Percentiles rank a stretch among this genome's conserved stretches.
Conservation (phyloP, 2,797 vertebrate species). For the Erpetoichthys calabaricus region DNA sequence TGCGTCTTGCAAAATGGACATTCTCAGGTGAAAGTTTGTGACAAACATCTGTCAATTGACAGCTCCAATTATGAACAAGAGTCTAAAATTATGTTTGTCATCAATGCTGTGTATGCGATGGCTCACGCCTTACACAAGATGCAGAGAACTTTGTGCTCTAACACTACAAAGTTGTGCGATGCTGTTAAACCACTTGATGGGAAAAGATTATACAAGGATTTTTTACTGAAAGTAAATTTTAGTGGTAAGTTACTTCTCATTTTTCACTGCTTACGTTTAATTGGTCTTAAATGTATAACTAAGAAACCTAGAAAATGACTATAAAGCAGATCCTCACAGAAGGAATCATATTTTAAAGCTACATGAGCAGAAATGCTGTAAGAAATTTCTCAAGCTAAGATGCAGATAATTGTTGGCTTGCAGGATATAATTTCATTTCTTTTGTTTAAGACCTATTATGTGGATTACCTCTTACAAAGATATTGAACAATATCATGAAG, state of each 20-base stretch:
- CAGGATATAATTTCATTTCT: too few relatives aligned
- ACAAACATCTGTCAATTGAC: conserved; percentile 67
- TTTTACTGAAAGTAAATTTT: conserved; percentile 89
- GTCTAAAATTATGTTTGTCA: conserved; percentile 98
- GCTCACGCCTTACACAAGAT: conserved; percentile 87
- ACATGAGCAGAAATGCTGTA: too few relatives aligned
- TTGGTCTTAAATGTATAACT: too few relatives aligned
- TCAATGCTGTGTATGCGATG: conserved; percentile 94
- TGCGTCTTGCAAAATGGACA: conserved; percentile 63
- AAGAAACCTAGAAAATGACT: too few relatives aligned
- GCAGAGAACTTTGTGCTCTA: conserved; percentile 80
- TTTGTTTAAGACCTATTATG: too few relatives aligned
- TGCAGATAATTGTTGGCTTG: too few relatives aligned
- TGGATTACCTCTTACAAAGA: too few relatives aligned
- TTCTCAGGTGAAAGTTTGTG: conserved; percentile 51
- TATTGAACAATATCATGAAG: too few relatives aligned
- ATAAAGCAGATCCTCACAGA: too few relatives aligned
- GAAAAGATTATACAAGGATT: conserved; percentile 83
- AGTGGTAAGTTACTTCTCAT: conserved; percentile 58
- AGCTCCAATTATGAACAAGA: conserved; percentile 85
- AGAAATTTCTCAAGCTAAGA: too few relatives aligned
- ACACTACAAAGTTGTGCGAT: conserved; percentile 83
- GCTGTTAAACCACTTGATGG: conserved; percentile 87
- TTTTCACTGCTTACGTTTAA: neutral
- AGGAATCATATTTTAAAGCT: too few relatives aligned